Conservation (phyloP, 1,140 invertebrate species). For the Tetramorium alpestre region DNA sequence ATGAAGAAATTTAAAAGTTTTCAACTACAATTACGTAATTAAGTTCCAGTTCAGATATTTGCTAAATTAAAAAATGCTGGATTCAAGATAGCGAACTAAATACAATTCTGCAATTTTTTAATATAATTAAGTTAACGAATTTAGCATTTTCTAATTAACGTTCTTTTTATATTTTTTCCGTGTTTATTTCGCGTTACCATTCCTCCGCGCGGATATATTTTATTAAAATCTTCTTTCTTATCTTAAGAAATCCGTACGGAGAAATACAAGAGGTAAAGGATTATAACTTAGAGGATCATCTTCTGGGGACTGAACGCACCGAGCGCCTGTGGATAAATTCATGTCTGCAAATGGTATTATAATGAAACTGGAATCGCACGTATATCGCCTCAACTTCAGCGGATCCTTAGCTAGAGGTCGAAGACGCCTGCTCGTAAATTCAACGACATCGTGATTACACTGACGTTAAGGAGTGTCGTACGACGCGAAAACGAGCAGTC, state of each 20-base stretch:
- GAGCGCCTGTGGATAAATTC: neutral
- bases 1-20: neutral
- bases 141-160: slow-evolving; percentile 5
- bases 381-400: slow-evolving; percentile 15
- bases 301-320: neutral
- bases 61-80: neutral
- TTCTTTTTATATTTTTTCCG: neutral
- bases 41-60: neutral
- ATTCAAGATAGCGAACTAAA: neutral
- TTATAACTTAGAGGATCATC: slow-evolving; percentile 16
- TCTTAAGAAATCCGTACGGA: neutral
- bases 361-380: slow-evolving; percentile 35
- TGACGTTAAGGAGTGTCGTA: slow-evolving; percentile 39
- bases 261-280: neutral
- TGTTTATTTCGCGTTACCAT: neutral
- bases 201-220: neutral
- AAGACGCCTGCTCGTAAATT: slow-evolving; percentile 53
- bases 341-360: slow-evolving; percentile 17
- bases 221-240: neutral
- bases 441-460: slow-evolving; percentile 63
- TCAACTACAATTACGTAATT: neutral
- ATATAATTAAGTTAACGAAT: slow-evolving; percentile 1
- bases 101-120: neutral
- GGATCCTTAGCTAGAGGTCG: slow-evolving; percentile 25
- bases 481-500: slow-evolving; percentile 54